These are phyloP conservation scores for Merodon equestris DNA, from an alignment of 2,888 invertebrate species.

Conservation along the genomic window DNA sequence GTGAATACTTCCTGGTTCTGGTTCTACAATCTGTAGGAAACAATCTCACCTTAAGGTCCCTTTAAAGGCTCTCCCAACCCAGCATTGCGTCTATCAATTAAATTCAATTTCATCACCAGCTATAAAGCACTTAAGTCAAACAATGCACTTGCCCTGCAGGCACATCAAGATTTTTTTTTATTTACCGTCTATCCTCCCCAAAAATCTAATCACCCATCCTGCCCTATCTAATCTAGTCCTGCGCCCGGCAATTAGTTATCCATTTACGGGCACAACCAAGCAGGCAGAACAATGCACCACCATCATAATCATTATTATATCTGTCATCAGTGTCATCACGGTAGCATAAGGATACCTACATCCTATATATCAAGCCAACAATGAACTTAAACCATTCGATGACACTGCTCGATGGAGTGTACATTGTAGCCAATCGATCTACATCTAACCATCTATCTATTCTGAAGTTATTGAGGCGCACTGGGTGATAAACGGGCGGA, in stretches of 20 bases:
- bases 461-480: too few species aligned
- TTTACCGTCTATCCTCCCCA: too few species aligned
- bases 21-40: too few species aligned
- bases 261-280: slow-evolving; percentile 45
- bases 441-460: background rate
- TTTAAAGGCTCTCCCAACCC: too few species aligned
- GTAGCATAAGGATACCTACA: slow-evolving; percentile 19
- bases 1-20: too few species aligned
- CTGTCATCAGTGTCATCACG: slow-evolving; percentile 47
- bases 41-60: too few species aligned
- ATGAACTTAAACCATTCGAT: slow-evolving; percentile 43
- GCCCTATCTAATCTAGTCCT: background rate
- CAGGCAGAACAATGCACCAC: slow-evolving; percentile 48
- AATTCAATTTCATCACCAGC: too few species aligned
- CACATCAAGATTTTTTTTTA: too few species aligned
- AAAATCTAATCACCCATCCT: background rate
- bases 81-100: too few species aligned
- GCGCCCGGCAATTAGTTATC: slow-evolving; percentile 48
- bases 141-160: too few species aligned
- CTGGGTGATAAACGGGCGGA: too few species aligned
- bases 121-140: too few species aligned
- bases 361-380: slow-evolving; percentile 3
- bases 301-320: slow-evolving; percentile 48
- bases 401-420: slow-evolving; percentile 37
- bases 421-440: slow-evolving; percentile 48